Percentiles rank a stretch among this genome's conserved stretches.
These are phyloP conservation scores for Allacma fusca DNA, from an alignment of 2,888 invertebrate genomes.

Conservation along the genomic window DNA sequence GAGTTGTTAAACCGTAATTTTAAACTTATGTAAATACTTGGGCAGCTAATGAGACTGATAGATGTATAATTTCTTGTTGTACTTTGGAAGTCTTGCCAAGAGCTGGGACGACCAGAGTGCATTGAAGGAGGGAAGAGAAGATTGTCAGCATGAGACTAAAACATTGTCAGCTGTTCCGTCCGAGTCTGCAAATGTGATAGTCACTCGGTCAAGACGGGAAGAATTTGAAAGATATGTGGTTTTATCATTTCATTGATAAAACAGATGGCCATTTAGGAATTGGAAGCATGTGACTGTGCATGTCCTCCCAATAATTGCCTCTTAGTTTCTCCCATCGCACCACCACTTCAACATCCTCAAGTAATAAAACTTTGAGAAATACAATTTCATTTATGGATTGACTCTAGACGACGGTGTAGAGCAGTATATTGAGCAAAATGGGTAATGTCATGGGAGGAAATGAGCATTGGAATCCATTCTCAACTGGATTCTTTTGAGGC, in stretches of 20 bases:
- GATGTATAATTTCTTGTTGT: too few species aligned
- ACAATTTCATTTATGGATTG: not conserved
- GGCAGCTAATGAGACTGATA: too few species aligned
- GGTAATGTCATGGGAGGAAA: too few species aligned
- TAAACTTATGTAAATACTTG: too few species aligned
- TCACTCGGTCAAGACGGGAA: not conserved
- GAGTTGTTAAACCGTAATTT: too few species aligned
- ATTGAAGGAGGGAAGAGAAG: too few species aligned
- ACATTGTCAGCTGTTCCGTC: not conserved
- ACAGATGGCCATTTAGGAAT: not conserved
- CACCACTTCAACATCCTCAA: not conserved
- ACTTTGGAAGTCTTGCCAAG: too few species aligned
- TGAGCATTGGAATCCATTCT: too few species aligned
- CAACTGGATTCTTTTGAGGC: too few species aligned
- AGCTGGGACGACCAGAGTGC: too few species aligned
- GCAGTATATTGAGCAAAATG: too few species aligned
- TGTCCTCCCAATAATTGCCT: not conserved
- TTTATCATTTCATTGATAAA: slow-evolving; percentile 16
- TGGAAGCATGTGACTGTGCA: not conserved
- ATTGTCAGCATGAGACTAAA: not conserved
- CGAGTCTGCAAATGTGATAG: too few species aligned
- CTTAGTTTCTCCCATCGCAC: not conserved
- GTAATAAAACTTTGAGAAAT: not conserved
- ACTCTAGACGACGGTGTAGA: not conserved
- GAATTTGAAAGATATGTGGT: not conserved